Evolutionary conservation across 1,140 invertebrate genomes (phyloP).

Genomic region (Drosophila insularis): DNA sequence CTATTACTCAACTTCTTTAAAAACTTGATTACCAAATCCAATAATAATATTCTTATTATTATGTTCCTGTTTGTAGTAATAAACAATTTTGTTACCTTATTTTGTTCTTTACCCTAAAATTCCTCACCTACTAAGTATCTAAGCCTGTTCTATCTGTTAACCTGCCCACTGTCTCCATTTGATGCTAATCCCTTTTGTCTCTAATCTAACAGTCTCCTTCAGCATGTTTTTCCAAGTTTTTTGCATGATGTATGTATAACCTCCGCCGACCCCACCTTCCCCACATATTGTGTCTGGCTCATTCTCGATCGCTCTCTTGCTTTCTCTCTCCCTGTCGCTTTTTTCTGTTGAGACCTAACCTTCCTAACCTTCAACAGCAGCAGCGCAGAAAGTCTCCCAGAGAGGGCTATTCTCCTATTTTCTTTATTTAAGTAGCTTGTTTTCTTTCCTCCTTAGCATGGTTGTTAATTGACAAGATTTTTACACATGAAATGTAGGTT

Average conservation of each 20-base stretch:
- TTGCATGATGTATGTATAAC: slow-evolving; percentile 30
- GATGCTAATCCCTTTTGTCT: slow-evolving; percentile 10
- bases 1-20: neutral
- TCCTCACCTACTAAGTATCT: too few species aligned
- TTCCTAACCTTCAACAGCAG: slow-evolving; percentile 7
- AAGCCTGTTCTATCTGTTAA: neutral
- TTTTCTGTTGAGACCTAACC: neutral
- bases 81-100: slow-evolving; percentile 25
- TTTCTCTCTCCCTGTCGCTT: neutral
- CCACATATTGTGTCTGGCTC: neutral
- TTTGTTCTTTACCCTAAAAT: slow-evolving; percentile 14
- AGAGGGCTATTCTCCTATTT: slow-evolving; percentile 9
- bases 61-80: slow-evolving; percentile 33
- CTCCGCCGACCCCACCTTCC: neutral
- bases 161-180: neutral
- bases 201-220: slow-evolving; percentile 10
- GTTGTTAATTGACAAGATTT: slow-evolving; percentile 24
- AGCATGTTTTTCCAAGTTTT: slow-evolving; percentile 21
- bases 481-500: slow-evolving; percentile 8
- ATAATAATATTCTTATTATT: neutral
- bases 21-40: neutral
- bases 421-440: slow-evolving; percentile 15
- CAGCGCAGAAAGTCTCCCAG: neutral
- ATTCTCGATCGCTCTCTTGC: neutral
- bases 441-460: slow-evolving; percentile 24